phyloP scores from a whole-genome alignment of 2,797 vertebrate genomes.

The Sandelia bainsii region DNA sequence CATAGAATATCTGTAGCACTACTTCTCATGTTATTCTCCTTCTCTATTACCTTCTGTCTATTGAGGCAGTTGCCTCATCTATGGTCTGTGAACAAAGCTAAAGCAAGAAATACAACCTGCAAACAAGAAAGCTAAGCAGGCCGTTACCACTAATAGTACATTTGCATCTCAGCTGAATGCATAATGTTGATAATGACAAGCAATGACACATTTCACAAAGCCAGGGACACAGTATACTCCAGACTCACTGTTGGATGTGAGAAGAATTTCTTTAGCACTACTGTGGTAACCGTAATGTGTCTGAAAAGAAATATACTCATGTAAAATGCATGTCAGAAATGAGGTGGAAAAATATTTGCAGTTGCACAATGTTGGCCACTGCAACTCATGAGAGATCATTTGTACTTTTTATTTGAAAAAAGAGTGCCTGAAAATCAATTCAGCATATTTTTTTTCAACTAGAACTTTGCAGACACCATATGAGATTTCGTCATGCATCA shows the following conservation, averaged over 20 bases:
- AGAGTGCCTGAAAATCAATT: not conserved
- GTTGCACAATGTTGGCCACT: not conserved
- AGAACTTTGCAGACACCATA: not conserved
- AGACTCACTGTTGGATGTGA: not conserved
- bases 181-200: constrained; percentile 19
- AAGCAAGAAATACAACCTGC: not conserved
- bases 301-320: not conserved
- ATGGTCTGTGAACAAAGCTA: not conserved
- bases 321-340: constrained; percentile 2
- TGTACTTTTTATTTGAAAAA: not conserved
- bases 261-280: not conserved
- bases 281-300: not conserved
- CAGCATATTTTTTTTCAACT: not conserved
- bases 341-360: not conserved
- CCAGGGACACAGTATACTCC: not conserved
- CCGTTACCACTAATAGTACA: constrained; percentile 9
- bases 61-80: not conserved
- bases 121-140: not conserved
- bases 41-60: too few relatives aligned
- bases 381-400: not conserved
- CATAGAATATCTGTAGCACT: not conserved
- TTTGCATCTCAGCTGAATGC: not conserved
- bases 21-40: not conserved
- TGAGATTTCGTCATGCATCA: not conserved
- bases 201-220: constrained; percentile 27